Percentiles rank a stretch among this genome's conserved stretches.
These are phyloP conservation scores for Andrena bicolor DNA, from an alignment of 2,888 invertebrate genomes.

Conservation along the genomic window DNA sequence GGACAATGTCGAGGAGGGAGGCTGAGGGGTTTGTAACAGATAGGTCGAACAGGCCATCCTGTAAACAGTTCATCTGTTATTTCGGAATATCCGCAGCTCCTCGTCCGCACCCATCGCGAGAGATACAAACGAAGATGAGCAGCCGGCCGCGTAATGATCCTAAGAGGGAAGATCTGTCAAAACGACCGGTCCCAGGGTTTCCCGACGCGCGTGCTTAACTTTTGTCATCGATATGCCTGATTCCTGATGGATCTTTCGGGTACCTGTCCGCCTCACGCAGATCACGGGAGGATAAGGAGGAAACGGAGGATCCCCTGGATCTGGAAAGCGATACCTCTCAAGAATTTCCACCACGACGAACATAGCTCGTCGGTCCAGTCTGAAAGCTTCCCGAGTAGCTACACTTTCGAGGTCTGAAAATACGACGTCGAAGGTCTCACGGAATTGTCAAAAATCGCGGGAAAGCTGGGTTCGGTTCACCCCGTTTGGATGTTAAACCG, in stretches of 20 bases:
- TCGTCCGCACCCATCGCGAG: conserved; percentile 11
- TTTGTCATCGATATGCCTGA: conserved; percentile 65
- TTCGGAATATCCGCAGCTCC: conserved; percentile 46
- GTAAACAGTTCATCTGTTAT: conserved; percentile 83
- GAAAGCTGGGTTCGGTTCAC: too few species aligned
- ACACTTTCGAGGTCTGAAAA: too few species aligned
- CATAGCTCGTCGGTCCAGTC: conserved; percentile 16
- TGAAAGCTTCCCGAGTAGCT: conserved; percentile 18
- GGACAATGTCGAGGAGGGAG: conserved; percentile 27
- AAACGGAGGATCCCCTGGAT: conserved; percentile 15
- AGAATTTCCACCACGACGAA: conserved; percentile 6
- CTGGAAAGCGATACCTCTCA: conserved; percentile 33
- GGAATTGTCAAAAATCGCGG: too few species aligned
- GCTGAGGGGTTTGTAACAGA: conserved; percentile 71
- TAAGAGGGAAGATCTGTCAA: conserved; percentile 70
- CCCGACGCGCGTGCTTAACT: conserved; percentile 54
- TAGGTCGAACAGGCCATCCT: conserved; percentile 69
- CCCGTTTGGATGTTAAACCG: background rate
- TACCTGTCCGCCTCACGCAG: conserved; percentile 50
- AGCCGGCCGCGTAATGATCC: conserved; percentile 53
- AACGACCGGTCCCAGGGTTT: conserved; percentile 53
- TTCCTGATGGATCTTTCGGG: conserved; percentile 55
- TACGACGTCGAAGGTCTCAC: too few species aligned
- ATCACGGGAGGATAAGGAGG: conserved; percentile 53
- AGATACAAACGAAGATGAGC: conserved; percentile 34